Conservation (phyloP, 2,888 invertebrate genomes). For the Mythimna ferrago region DNA sequence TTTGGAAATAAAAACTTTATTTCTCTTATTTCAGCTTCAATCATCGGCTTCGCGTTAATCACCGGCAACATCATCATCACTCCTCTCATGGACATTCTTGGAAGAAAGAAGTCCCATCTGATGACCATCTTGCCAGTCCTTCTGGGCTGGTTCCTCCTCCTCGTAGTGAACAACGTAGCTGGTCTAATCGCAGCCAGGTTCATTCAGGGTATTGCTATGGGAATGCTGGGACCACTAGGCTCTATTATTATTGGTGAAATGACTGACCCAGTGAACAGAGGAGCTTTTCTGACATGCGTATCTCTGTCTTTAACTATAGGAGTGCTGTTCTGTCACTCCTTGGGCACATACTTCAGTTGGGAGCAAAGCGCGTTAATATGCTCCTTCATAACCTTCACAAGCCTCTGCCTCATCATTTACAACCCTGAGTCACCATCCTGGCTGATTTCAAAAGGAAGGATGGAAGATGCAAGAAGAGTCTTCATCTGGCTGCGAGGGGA, state of each 20-base stretch:
- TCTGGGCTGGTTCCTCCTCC: constrained; percentile 91
- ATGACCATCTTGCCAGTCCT: constrained; percentile 89
- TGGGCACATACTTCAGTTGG: constrained; percentile 92
- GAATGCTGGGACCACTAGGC: constrained; percentile 89
- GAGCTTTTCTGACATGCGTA: constrained; percentile 91
- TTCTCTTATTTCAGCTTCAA: constrained; percentile 88
- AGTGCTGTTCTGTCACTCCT: constrained; percentile 91
- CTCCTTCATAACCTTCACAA: constrained; percentile 86
- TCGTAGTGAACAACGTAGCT: constrained; percentile 83
- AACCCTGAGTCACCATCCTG: constrained; percentile 93
- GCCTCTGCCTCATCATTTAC: constrained; percentile 88
- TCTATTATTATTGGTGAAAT: constrained; percentile 91
- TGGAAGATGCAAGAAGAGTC: constrained; percentile 89
- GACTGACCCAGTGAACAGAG: constrained; percentile 91
- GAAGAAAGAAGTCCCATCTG: constrained; percentile 90
- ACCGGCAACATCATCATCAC: constrained; percentile 91
- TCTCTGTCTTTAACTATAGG: constrained; percentile 92
- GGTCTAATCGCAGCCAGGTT: constrained; percentile 88
- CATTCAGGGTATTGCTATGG: constrained; percentile 89
- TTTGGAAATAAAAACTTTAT: not conserved
- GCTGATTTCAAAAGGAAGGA: constrained; percentile 91
- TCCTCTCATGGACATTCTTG: constrained; percentile 89
- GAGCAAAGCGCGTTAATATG: constrained; percentile 89
- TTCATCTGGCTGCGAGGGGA: constrained; percentile 91
- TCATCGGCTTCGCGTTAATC: constrained; percentile 91